Base-by-base conservation (phyloP, 2,797 vertebrate species). In the Neosilurus hyrtlii region DNA sequence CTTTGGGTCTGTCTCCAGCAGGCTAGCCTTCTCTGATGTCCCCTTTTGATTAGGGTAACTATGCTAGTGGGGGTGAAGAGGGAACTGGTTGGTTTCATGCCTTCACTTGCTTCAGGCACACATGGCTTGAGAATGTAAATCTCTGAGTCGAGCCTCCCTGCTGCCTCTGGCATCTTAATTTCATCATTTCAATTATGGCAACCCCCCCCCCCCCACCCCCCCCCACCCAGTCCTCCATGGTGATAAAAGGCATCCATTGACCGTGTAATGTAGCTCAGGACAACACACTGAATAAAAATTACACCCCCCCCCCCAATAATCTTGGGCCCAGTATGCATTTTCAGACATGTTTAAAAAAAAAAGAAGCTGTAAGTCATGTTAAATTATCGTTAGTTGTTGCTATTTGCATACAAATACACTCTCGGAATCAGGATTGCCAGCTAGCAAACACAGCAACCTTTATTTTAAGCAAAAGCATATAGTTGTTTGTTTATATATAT, bases 61-160 rank as follows among this genome's bases (percentile, higher is more conserved):
- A 67, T 4, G 22, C 54, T 78, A 71, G 80, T n/a, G 20, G 61
- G 70, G 62, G 62, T 8, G 2, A 73, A 37, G 81, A 71, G 79
- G 72, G 72, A 65, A 24, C 24, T 26, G 61, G 51, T 43, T 83
- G 61, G 75, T 26, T 85, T 85, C 83, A 59, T 86, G 87, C 76
- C 72, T 75, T 79, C 54, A 73, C 85, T 82, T 82, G 85, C 85
- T 86, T 67, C 83, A 68, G 82, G 80, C 85, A 85, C 83, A 86
- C 87, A 79, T 79, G 73, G 52, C 77, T 77, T 77, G 57, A 77
- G 80, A 85, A 86, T 88, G 82, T 84, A 82, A 88, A 82, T 89
- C 82, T 86, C 52, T 61, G 73, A 66, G 30, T 80, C 77, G 26
- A 84, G 81, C 68, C 66, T 74, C 63, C 72, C 56, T 18, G 37